phyloP scores from a whole-genome alignment of 2,797 vertebrate species.

The Antennarius maculatus region DNA sequence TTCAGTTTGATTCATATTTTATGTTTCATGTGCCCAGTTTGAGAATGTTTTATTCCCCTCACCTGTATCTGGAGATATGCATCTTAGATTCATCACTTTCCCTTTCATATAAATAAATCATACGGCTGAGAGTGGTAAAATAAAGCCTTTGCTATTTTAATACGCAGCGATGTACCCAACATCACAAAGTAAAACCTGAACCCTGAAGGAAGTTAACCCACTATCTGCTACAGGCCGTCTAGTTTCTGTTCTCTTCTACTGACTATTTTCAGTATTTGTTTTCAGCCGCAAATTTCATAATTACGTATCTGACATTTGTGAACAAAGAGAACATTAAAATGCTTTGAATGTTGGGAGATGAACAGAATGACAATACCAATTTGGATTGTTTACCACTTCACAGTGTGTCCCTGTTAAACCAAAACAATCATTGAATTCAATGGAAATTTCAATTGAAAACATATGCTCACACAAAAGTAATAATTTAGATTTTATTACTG shows the following conservation, averaged over 20 bases:
- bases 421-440: background rate
- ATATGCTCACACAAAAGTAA: background rate
- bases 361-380: constrained; percentile 13
- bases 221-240: constrained; percentile 16
- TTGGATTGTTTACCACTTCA: constrained; percentile 23
- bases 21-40: constrained; percentile 20
- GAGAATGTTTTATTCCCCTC: constrained; percentile 23
- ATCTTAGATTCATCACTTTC: constrained; percentile 62
- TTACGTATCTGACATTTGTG: background rate
- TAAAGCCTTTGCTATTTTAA: constrained; percentile 64
- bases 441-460: background rate
- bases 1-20: constrained; percentile 29
- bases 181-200: constrained; percentile 60
- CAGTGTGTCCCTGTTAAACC: background rate
- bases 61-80: constrained; percentile 35
- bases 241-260: constrained; percentile 28
- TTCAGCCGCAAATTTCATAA: background rate
- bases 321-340: constrained; percentile 7
- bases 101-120: constrained; percentile 73
- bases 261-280: constrained; percentile 4
- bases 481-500: background rate
- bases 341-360: constrained; percentile 1
- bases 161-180: constrained; percentile 39
- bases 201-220: constrained; percentile 40
- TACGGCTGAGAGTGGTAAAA: constrained; percentile 54